Conservation (phyloP, 2,888 invertebrate species). For the Colostygia pectinataria region DNA sequence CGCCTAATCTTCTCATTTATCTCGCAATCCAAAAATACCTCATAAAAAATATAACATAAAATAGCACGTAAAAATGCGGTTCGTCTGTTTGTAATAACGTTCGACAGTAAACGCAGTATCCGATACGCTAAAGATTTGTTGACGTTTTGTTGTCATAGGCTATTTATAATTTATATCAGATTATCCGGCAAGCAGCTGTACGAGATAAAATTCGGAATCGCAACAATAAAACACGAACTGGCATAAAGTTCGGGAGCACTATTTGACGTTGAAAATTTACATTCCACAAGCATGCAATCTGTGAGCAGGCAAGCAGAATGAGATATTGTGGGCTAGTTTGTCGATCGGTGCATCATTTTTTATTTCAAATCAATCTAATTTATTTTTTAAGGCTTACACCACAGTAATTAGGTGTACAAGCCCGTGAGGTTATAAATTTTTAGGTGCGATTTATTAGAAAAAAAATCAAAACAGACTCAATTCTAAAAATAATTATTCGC, state of each 20-base stretch:
- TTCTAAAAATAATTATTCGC: too few species aligned
- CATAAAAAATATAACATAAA: conserved; percentile 43
- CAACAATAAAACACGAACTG: conserved; percentile 70
- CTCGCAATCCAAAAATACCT: conserved; percentile 18
- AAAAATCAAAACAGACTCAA: too few species aligned
- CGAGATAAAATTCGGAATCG: conserved; percentile 66
- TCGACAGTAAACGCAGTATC: conserved; percentile 43
- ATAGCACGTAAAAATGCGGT: conserved; percentile 41
- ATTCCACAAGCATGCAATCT: conserved; percentile 66
- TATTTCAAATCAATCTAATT: conserved; percentile 40
- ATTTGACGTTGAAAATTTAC: conserved; percentile 70
- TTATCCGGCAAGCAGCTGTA: conserved; percentile 79
- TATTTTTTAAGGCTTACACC: conserved; percentile 27
- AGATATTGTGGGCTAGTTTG: too few species aligned
- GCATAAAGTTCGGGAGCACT: conserved; percentile 63
- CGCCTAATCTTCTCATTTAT: conserved; percentile 24
- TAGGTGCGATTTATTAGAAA: too few species aligned
- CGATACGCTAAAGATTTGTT: conserved; percentile 49
- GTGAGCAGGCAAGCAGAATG: conserved; percentile 60
- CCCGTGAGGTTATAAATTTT: too few species aligned
- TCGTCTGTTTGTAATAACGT: conserved; percentile 39
- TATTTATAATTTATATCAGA: conserved; percentile 77
- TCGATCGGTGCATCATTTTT: too few species aligned
- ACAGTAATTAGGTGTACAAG: too few species aligned
- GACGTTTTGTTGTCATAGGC: conserved; percentile 70